phyloP scores from a whole-genome alignment of 2,797 vertebrate species.

The Myotis pilosus region DNA sequence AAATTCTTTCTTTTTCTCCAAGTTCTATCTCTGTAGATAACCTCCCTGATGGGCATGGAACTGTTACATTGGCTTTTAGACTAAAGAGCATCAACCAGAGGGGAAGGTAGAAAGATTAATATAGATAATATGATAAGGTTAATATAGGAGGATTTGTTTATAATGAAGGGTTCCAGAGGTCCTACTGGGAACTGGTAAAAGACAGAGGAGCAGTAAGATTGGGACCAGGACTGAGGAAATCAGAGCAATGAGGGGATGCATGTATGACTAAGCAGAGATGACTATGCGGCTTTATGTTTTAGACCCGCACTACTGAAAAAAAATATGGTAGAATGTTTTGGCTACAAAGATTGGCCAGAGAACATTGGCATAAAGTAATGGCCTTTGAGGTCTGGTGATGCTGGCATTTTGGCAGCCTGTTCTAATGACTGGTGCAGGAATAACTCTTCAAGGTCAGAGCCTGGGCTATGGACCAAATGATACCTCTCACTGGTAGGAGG shows the following conservation, averaged over 20 bases:
- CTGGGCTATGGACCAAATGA: background rate
- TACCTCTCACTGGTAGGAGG: background rate
- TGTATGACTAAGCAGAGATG: background rate
- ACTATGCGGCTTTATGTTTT: background rate
- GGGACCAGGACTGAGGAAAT: background rate
- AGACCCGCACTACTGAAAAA: background rate
- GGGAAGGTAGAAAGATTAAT: background rate
- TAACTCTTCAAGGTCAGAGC: slow-evolving; percentile 7
- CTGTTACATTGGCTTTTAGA: slow-evolving; percentile 3
- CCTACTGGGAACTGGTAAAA: background rate
- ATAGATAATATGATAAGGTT: background rate
- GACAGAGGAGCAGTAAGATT: background rate
- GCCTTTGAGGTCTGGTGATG: background rate
- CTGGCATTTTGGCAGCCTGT: background rate
- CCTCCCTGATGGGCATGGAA: slow-evolving; percentile 7
- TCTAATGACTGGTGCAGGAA: background rate
- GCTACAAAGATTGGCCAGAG: background rate
- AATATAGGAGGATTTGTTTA: background rate
- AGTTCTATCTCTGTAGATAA: slow-evolving; percentile 51
- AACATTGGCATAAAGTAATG: background rate
- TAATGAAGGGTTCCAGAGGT: background rate
- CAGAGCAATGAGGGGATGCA: background rate
- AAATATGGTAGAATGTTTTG: background rate
- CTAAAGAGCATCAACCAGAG: background rate
- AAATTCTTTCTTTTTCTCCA: slow-evolving; percentile 49